A percentile compares a stretch with the other conserved stretches of the same genome.
Evolutionary conservation across 2,888 invertebrate genomes (phyloP).

Genomic region (Acholoe squamosa): DNA sequence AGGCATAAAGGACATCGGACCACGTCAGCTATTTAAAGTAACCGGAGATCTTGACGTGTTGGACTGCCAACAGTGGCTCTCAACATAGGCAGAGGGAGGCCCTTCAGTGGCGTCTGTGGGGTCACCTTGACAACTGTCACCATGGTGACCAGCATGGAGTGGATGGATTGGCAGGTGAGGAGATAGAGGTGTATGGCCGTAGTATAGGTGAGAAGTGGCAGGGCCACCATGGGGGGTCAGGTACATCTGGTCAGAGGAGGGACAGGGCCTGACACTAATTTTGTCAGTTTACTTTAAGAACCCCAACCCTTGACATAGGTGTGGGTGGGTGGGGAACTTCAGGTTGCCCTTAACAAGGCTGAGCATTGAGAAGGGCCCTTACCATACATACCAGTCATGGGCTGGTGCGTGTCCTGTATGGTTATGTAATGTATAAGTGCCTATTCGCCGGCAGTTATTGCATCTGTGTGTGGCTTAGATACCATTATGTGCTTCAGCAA

Average conservation of each 20-base stretch:
- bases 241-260: background rate
- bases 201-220: background rate
- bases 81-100: background rate
- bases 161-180: slow-evolving; percentile 18
- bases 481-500: too few species aligned
- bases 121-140: slow-evolving; percentile 39
- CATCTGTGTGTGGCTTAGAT: too few species aligned
- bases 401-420: too few species aligned
- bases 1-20: background rate
- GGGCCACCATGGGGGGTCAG: background rate
- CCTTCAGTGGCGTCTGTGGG: background rate
- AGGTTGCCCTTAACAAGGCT: too few species aligned
- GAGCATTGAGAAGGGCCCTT: too few species aligned
- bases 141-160: background rate
- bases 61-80: background rate
- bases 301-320: background rate
- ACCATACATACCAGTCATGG: too few species aligned
- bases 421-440: too few species aligned
- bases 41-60: background rate
- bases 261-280: background rate
- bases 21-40: background rate
- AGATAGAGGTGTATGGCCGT: background rate
- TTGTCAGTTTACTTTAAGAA: slow-evolving; percentile 26
- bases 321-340: background rate
- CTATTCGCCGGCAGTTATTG: too few species aligned